phyloP scores from a whole-genome alignment of 2,113 vertebrate genomes.

The Marmota flaviventris region DNA sequence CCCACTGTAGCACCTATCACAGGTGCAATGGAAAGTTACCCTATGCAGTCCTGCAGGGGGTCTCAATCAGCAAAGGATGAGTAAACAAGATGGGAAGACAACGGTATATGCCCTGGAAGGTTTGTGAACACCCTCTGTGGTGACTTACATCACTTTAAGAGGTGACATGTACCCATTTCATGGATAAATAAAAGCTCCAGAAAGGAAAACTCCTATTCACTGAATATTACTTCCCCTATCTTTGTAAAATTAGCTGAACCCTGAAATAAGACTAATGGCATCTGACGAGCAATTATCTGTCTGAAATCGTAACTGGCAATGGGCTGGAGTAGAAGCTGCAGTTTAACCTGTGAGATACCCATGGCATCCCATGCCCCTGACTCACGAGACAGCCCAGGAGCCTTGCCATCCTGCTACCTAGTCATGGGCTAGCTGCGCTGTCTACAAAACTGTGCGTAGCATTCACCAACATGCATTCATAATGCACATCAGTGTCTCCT shows the following conservation, averaged over 20 bases:
- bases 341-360: not conserved
- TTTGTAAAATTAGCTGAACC: too few species aligned
- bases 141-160: not conserved
- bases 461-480: too few species aligned
- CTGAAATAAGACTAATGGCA: too few species aligned
- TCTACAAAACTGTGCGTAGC: not conserved
- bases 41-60: not conserved
- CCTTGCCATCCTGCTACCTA: not conserved
- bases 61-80: not conserved
- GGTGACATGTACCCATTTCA: not conserved
- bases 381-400: rapidly evolving
- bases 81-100: too few species aligned
- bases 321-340: not conserved
- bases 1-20: not conserved
- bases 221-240: too few species aligned
- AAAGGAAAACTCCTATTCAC: too few species aligned
- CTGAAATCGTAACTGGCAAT: not conserved
- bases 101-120: rapidly evolving
- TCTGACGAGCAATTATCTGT: not conserved
- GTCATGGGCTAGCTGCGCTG: rapidly evolving
- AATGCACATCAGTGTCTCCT: not conserved
- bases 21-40: too few species aligned
- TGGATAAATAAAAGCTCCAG: not conserved
- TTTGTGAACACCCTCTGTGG: not conserved
- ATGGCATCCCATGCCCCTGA: rapidly evolving